phyloP scores from a whole-genome alignment of 2,888 invertebrate genomes.

The Latrodectus elegans region DNA sequence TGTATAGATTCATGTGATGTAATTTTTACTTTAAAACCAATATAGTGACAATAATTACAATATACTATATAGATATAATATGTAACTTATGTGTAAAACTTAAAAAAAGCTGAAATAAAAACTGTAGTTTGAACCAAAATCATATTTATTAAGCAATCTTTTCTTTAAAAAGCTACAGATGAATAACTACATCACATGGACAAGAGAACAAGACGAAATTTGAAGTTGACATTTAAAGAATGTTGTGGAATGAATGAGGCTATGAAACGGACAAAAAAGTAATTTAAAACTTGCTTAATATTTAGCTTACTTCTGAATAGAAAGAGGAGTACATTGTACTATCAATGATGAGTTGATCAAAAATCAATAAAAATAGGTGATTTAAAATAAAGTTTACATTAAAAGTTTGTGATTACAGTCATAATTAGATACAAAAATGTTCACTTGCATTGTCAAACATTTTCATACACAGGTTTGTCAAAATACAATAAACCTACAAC shows the following conservation, averaged over 20 bases:
- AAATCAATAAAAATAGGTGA: constrained; percentile 51
- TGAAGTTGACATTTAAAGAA: constrained; percentile 28
- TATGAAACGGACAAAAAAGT: constrained; percentile 51
- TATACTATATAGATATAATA: not conserved
- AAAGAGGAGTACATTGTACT: not conserved
- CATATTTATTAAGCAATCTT: constrained; percentile 37
- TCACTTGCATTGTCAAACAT: not conserved
- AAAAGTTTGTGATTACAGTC: constrained; percentile 35
- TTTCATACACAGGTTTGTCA: not conserved
- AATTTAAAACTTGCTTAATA: constrained; percentile 44
- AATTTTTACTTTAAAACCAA: too few relatives aligned
- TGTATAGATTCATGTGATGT: too few relatives aligned
- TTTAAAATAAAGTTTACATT: constrained; percentile 46
- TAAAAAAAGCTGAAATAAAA: not conserved
- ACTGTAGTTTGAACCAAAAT: constrained; percentile 18
- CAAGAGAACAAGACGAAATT: constrained; percentile 27
- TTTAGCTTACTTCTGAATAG: not conserved
- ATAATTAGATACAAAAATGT: constrained; percentile 33
- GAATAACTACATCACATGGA: constrained; percentile 37
- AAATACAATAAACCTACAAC: not conserved
- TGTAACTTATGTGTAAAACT: not conserved
- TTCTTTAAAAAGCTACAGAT: constrained; percentile 64
- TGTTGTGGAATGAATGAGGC: constrained; percentile 63
- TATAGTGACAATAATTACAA: too few relatives aligned
- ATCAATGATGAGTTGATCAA: not conserved